phyloP scores from a whole-genome alignment of 2,797 vertebrate species.

The Xiphorhynchus erythropygius region DNA sequence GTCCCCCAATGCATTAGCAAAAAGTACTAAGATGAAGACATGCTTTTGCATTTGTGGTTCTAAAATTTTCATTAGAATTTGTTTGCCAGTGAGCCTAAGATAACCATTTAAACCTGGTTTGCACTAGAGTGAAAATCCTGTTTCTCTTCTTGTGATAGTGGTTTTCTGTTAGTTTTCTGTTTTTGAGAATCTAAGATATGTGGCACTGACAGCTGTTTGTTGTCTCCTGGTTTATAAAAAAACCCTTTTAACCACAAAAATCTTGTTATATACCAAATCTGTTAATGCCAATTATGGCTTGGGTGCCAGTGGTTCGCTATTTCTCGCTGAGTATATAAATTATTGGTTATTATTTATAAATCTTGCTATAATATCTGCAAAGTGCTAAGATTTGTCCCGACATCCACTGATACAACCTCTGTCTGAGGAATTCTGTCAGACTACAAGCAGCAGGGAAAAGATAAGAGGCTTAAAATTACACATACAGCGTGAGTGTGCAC shows the following conservation, averaged over 20 bases:
- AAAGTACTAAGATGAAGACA: background rate
- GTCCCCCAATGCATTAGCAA: background rate
- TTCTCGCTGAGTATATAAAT: background rate
- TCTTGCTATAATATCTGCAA: background rate
- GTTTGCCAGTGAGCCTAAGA: background rate
- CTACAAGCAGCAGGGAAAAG: background rate
- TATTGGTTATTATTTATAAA: background rate
- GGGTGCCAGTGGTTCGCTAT: background rate
- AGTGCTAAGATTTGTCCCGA: background rate
- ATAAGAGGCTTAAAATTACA: background rate
- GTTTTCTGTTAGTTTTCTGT: accelerated
- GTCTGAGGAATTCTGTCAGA: background rate
- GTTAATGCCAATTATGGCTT: background rate
- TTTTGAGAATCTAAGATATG: background rate
- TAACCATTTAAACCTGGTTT: background rate
- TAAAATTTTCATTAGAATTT: background rate
- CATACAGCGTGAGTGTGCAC: accelerated
- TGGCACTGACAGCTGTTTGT: background rate
- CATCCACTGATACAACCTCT: background rate
- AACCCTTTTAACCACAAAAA: background rate
- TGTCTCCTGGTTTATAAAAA: background rate
- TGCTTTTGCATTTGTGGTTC: background rate
- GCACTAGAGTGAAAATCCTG: background rate
- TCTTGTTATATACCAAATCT: background rate
- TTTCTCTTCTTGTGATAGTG: background rate